phyloP scores from a whole-genome alignment of 2,113 vertebrate genomes.

The Butorides virescens region DNA sequence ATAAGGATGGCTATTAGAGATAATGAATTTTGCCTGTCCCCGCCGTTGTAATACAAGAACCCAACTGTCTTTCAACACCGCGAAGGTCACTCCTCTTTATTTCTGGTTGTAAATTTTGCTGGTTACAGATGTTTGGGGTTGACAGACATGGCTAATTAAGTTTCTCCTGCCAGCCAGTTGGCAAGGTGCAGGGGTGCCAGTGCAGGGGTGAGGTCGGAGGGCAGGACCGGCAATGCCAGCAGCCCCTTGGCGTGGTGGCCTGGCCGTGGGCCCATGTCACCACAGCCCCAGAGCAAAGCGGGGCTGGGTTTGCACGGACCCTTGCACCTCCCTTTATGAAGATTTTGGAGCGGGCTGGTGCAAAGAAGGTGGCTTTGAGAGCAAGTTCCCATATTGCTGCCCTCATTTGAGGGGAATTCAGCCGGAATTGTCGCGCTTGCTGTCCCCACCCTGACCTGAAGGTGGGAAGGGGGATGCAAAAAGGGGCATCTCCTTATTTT shows the following conservation, averaged over 20 bases:
- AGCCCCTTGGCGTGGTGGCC: accelerated
- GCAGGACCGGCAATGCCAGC: background rate
- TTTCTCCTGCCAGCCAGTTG: slow-evolving; percentile 28
- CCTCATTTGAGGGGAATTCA: background rate
- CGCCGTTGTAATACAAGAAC: slow-evolving; percentile 68
- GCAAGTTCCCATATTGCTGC: background rate
- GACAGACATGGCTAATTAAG: slow-evolving; percentile 47
- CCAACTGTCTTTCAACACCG: slow-evolving; percentile 59
- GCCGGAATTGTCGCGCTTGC: background rate
- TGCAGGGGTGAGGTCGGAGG: background rate
- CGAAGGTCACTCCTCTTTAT: slow-evolving; percentile 72
- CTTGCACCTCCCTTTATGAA: background rate
- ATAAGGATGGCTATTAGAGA: slow-evolving; percentile 57
- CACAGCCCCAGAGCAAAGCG: background rate
- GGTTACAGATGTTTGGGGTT: slow-evolving; percentile 65
- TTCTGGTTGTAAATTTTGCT: slow-evolving; percentile 69
- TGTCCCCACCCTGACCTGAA: background rate
- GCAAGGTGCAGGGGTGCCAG: background rate
- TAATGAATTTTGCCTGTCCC: slow-evolving; percentile 71
- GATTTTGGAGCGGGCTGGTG: background rate
- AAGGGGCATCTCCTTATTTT: background rate
- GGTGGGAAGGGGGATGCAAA: background rate
- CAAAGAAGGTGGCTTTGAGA: background rate
- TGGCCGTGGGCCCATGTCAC: accelerated
- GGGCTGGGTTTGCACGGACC: background rate